Conservation (phyloP, 2,797 vertebrate genomes). For the Pangasius mekongensis region DNA sequence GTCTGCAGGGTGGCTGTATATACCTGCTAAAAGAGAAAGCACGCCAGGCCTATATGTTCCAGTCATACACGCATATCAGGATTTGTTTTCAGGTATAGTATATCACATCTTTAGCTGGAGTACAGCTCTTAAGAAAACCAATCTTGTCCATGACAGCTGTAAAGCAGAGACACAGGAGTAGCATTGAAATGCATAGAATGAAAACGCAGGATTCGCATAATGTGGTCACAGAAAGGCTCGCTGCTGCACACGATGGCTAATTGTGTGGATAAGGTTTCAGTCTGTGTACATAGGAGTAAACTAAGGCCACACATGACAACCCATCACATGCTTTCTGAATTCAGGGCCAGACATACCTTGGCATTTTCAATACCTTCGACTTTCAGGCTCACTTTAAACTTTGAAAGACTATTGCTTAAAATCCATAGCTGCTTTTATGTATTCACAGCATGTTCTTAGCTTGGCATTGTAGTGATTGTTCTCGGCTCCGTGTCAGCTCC, state of each 20-base stretch:
- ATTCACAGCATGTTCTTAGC: neutral
- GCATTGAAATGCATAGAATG: neutral
- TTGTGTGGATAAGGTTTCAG: neutral
- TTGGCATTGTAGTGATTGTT: neutral
- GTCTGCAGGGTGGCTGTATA: neutral
- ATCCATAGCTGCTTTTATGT: neutral
- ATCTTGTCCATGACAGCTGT: too few species aligned
- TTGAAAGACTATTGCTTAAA: neutral
- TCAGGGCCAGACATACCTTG: neutral
- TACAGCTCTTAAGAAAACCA: neutral
- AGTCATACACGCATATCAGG: neutral
- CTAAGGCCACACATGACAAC: neutral
- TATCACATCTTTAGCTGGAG: neutral
- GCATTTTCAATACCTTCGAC: conserved; percentile 17
- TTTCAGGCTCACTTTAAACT: neutral
- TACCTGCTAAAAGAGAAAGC: neutral
- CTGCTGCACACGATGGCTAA: neutral
- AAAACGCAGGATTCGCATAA: neutral
- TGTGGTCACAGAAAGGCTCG: neutral
- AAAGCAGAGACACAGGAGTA: neutral
- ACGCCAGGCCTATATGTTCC: neutral
- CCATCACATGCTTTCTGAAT: neutral
- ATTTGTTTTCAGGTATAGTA: neutral
- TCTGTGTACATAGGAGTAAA: neutral
- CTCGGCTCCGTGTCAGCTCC: neutral